A percentile compares a stretch with the other conserved stretches of the same genome.
These are phyloP conservation scores for Oceanodroma leucorhoa DNA, from an alignment of 2,797 vertebrate genomes.

Conservation along the genomic window DNA sequence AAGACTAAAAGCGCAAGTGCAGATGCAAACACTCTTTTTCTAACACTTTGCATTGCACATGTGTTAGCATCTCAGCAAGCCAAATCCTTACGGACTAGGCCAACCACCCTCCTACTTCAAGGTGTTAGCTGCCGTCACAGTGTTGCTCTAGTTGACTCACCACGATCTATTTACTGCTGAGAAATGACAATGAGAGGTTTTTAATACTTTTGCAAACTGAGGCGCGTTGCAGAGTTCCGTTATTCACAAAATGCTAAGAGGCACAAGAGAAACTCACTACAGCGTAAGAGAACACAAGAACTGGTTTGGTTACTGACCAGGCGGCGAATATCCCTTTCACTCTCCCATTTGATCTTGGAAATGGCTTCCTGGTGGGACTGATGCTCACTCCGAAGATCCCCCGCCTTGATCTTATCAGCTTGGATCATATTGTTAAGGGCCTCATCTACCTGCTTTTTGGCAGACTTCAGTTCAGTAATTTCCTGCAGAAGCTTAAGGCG, in stretches of 20 bases:
- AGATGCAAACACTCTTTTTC: background rate
- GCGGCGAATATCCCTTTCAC: slow-evolving; percentile 92
- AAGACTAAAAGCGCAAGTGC: background rate
- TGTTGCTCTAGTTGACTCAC: background rate
- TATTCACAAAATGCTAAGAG: background rate
- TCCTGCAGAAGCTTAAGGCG: slow-evolving; percentile 95
- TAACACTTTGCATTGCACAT: background rate
- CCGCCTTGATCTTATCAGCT: slow-evolving; percentile 96
- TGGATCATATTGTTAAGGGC: slow-evolving; percentile 96
- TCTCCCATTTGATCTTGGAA: slow-evolving; percentile 98
- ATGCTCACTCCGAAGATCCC: slow-evolving; percentile 93
- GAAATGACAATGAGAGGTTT: background rate
- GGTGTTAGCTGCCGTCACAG: background rate
- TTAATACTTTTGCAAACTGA: background rate
- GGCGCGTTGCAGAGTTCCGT: background rate
- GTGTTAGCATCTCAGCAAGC: background rate
- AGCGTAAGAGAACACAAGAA: background rate
- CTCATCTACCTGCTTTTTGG: slow-evolving; percentile 95
- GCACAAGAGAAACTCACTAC: background rate
- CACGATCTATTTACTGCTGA: background rate
- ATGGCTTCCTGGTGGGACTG: slow-evolving; percentile 97
- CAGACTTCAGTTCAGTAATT: slow-evolving; percentile 88
- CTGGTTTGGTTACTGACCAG: slow-evolving; percentile 80
- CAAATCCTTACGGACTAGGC: background rate
- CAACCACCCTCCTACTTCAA: background rate